These are phyloP conservation scores for Sebastes vulpes DNA, from an alignment of 2,797 vertebrate genomes.

Conservation along the genomic window DNA sequence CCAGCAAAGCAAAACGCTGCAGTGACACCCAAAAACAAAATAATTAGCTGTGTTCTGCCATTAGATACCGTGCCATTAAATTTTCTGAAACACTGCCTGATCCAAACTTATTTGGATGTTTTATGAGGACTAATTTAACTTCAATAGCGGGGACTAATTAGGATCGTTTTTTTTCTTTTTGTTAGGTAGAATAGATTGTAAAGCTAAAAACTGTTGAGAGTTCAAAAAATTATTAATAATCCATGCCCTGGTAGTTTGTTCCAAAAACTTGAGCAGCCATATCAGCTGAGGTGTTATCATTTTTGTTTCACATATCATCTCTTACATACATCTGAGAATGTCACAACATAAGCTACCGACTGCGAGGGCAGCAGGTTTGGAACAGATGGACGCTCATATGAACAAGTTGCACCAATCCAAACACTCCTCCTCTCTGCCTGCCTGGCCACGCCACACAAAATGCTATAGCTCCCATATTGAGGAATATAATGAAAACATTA, in stretches of 20 bases:
- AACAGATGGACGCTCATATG: slow-evolving; percentile 71
- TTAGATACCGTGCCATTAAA: slow-evolving; percentile 27
- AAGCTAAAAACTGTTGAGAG: background rate
- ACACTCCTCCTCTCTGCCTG: slow-evolving; percentile 43
- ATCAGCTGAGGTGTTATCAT: background rate
- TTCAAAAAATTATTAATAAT: background rate
- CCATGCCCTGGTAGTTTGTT: background rate
- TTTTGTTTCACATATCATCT: slow-evolving; percentile 13
- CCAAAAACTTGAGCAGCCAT: background rate
- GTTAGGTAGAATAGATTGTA: background rate
- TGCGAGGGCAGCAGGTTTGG: slow-evolving; percentile 57
- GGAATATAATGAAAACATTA: slow-evolving; percentile 75
- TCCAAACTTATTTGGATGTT: slow-evolving; percentile 35
- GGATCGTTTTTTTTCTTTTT: slow-evolving; percentile 4
- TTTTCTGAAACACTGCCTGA: slow-evolving; percentile 28
- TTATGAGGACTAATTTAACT: slow-evolving; percentile 38
- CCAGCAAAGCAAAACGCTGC: background rate
- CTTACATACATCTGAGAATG: slow-evolving; percentile 44
- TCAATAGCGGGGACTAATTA: slow-evolving; percentile 46
- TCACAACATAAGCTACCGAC: slow-evolving; percentile 43
- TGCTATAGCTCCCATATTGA: slow-evolving; percentile 69
- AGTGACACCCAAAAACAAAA: slow-evolving; percentile 22
- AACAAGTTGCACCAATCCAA: slow-evolving; percentile 58
- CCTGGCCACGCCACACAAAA: slow-evolving; percentile 41
- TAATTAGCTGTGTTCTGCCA: slow-evolving; percentile 30